phyloP scores from a whole-genome alignment of 2,113 vertebrate species.

The Dicaeum eximium region DNA sequence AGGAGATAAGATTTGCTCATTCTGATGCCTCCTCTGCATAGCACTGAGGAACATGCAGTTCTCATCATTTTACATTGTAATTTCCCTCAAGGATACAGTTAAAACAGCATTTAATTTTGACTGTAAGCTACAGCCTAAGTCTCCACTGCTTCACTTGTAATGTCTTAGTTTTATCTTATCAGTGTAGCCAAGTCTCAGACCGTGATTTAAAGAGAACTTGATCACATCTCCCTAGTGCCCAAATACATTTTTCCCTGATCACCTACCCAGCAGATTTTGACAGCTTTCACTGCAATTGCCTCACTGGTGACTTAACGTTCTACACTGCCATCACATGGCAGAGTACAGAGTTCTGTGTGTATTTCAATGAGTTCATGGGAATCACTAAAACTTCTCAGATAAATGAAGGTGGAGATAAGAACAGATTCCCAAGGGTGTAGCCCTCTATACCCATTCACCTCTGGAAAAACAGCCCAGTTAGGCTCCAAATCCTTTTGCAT shows the following conservation, averaged over 20 bases:
- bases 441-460: background rate
- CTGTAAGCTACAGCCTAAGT: background rate
- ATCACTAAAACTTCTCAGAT: background rate
- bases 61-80: background rate
- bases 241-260: background rate
- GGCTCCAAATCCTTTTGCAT: background rate
- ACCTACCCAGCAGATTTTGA: background rate
- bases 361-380: background rate
- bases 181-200: background rate
- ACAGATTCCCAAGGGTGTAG: background rate
- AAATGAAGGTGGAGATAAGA: background rate
- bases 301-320: background rate
- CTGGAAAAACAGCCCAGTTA: background rate
- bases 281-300: background rate
- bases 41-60: background rate
- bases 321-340: background rate
- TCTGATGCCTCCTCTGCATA: slow-evolving; percentile 9
- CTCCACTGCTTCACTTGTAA: background rate
- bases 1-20: slow-evolving; percentile 52
- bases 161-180: slow-evolving; percentile 37
- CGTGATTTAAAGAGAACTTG: background rate
- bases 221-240: background rate
- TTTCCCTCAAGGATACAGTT: slow-evolving; percentile 46
- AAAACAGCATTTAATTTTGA: slow-evolving; percentile 6
- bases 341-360: background rate